Base-by-base conservation (phyloP, 2,113 vertebrate species). In the Speoplatyrhinus poulsoni region DNA sequence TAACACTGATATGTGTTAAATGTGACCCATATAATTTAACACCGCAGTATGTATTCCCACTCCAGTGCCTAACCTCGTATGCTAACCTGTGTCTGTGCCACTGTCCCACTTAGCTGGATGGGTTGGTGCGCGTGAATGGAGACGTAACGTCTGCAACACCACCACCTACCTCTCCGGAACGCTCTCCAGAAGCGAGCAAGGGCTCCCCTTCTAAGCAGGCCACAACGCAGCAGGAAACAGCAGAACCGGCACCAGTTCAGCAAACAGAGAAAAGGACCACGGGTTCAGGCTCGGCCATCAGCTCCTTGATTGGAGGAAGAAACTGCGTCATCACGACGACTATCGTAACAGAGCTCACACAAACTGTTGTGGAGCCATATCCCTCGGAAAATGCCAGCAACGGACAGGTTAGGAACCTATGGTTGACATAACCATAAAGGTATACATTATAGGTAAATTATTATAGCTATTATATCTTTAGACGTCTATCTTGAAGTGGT, bases 91-190 rank as follows among this genome's bases (percentile, higher is more conserved):
- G 0, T 77, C 12, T 67, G 57, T 71, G 49, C 26, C 26, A 26
- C 26, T 73, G 26, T 86, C 53, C 49, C 84, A 50, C 56, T 72
- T 67, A 99, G 96, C 92, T 92, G 86, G 96, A 97, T 60, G 94
- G 94, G 63, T 92, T 95, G 82, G 86, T 94, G 86, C 94, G 92
- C 60, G 56, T 96, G 76, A 98, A 96, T 13, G 95, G 96, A 82
- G 90, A 88, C 5, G 41, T 17, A 55, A 8, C 3, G 1, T 11
- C 73, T 17, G 46, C 60, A 19, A 46, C 69, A 12, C 41, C 74
- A 32, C 59, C 75, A 15, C 67, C 80, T 46, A 41, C 76, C 59
- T 62, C 84, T 41, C 73, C 12, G 1, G 50, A 11, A n/a, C 12
- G 9, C 15, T 52, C 12, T 3, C 12, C 3, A 56, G 54, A n/a